Evolutionary conservation across 1,140 invertebrate species (phyloP), one percentile per base, ranked within the genome.

Genomic region (Hylaeus anthracinus): DNA sequence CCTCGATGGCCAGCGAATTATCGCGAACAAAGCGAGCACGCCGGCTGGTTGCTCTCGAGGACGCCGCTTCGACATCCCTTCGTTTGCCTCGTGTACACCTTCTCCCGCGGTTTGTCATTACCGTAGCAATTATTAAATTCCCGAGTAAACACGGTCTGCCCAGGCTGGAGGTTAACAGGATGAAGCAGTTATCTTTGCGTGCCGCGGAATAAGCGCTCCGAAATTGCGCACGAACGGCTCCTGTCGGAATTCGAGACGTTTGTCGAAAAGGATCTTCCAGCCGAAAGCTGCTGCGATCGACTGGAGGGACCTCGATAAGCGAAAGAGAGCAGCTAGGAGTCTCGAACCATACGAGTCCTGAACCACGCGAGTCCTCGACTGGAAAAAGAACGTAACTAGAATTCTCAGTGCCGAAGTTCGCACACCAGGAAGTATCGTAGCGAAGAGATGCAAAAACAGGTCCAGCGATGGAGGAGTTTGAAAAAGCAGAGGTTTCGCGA

Each of bases 151-250:
- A 53, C 26, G 70, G 48, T 9, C 43, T 41, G 37, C 14, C 26
- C 56, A 26, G 14, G 12, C 45, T 9, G 48, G 72, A 84, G 78
- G 82, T 86, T 82, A 85, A 89, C 81, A 86, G 87, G 82, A 89
- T 89, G 87, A 89, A 88, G 88, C 87, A 81, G 88, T 89, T 89
- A 88, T 83, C 76, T 83, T 85, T 83, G 87, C 87, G 86, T 88
- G 88, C 80, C 67, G 70, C 51, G 84, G 58, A 5, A 60, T 43
- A 43, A 51, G 37, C 26, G 41, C 64, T 55, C 70, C 63, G 48
- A 80, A 80, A 64, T 72, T 61, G 58, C 63, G 12, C 70, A 26
- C 69, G 56, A 60, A 74, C 51, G 39, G 65, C 39, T 71, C 10
- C 58, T 26, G 37, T 41, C 41, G 66, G 75, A 78, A 78, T 78